Base-by-base conservation (phyloP, 2,888 invertebrate genomes). In the Eilema caniola region DNA sequence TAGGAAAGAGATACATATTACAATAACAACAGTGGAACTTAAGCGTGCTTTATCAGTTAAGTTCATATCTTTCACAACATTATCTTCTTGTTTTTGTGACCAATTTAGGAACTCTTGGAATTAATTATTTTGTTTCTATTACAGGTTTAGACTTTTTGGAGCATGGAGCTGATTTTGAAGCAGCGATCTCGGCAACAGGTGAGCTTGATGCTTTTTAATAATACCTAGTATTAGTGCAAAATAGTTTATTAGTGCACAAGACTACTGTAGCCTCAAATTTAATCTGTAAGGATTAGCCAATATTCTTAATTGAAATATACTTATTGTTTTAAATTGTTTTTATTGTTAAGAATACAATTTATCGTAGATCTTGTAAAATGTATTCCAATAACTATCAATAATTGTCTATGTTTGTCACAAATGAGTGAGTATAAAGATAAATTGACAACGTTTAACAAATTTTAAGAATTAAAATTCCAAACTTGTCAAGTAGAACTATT, bases 111-210 rank as follows among this genome's bases (percentile, higher is more conserved):
- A 24, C 2, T 33, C n/a, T n/a, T 53, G 20, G n/a, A 33, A 7
- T 20, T 41, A 37, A 37, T 56, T 56, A 47, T 67, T 64, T 41
- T 73, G 69, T 71, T 72, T 73, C 78, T 80, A 76, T 91, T 95
- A 83, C 94, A 97, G 97, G 97, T 93, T 95, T 97, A 94, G 97
- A 97, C 92, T 97, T 97, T 90, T 96, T 97, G 89, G 97, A 97
- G 88, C 96, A 97, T 95, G 97, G 97, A 80, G 97, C 97, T 86
- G 97, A 97, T 91, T 97, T 97, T 91, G 97, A 97, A 92, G 96
- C 96, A 84, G 97, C 97, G 77, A 96, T 97, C 84, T 96, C 97
- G 86, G 96, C 96, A 74, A 96, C 97, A 89, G 97, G 97, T 97
- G 87, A 93, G 93, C 88, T 28, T 62, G 31, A 16, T 53, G n/a